These are phyloP conservation scores for Vimba vimba DNA, from an alignment of 2,113 vertebrate species.

Conservation along the genomic window DNA sequence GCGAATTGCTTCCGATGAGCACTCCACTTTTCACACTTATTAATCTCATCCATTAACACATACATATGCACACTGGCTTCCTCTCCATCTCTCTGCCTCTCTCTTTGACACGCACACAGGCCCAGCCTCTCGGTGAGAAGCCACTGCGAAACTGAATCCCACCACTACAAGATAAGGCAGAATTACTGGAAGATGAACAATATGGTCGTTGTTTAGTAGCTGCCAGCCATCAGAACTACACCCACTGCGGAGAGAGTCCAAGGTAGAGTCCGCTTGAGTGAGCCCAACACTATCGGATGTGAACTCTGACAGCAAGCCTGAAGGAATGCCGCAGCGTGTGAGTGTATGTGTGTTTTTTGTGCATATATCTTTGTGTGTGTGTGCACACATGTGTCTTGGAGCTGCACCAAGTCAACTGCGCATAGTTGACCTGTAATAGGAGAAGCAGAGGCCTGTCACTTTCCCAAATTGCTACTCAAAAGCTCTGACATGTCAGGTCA, in stretches of 20 bases:
- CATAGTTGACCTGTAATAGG: slow-evolving; percentile 42
- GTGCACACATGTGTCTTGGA: slow-evolving; percentile 20
- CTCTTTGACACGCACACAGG: slow-evolving; percentile 7
- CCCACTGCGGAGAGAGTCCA: slow-evolving; percentile 39
- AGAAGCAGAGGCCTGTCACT: slow-evolving; percentile 43
- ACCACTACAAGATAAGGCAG: slow-evolving; percentile 43
- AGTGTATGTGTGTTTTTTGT: not conserved
- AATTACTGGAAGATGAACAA: slow-evolving; percentile 49
- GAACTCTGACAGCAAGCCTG: slow-evolving; percentile 40
- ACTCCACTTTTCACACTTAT: slow-evolving; percentile 10
- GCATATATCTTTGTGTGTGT: not conserved
- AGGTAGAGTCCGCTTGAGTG: slow-evolving; percentile 38
- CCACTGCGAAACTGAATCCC: slow-evolving; percentile 44
- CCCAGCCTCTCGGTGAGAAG: slow-evolving; percentile 17
- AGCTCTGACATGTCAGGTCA: slow-evolving; percentile 44
- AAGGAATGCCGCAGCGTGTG: slow-evolving; percentile 36
- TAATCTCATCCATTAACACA: slow-evolving; percentile 19
- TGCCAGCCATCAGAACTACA: slow-evolving; percentile 39
- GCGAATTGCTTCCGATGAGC: not conserved
- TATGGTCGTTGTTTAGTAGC: slow-evolving; percentile 43
- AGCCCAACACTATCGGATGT: slow-evolving; percentile 43
- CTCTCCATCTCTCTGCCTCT: not conserved
- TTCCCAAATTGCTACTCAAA: slow-evolving; percentile 44
- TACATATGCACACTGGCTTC: slow-evolving; percentile 21
- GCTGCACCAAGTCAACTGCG: slow-evolving; percentile 42